Evolutionary conservation across 2,113 vertebrate genomes (phyloP), one percentile per base, ranked within the genome.

Genomic region (Cyprinodon tularosa): DNA sequence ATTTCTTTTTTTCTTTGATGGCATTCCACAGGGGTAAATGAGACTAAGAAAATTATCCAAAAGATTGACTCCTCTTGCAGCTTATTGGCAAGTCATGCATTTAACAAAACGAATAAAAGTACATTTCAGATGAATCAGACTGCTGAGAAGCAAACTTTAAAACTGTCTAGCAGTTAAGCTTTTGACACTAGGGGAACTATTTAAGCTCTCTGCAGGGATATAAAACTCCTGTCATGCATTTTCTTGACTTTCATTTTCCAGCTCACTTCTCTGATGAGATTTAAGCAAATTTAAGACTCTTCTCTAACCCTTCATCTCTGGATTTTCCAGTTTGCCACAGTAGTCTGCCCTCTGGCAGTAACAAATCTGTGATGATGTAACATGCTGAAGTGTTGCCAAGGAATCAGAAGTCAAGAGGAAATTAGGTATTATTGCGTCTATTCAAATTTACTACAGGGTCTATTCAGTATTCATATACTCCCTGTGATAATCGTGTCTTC

Each of bases 331-430:
- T 67, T 81, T 78, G 86, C 39, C 29, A 29, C 29, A 29, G 29
- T 61, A 81, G 44, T 86, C 73, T 78, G 68, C 73, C 80, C 88
- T 81, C 80, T 91, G 82, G 87, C 80, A 75, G 72, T 75, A 85
- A 84, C 78, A 87, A 77, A 86, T 22, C n/a, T n/a, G 45, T 2
- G 76, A 83, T 93, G 92, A 93, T 89, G 91, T 88, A 93, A 93
- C 81, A 57, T 76, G 74, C 59, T 84, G 91, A 92, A 89, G 90
- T 73, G 68, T 73, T 83, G 85, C 85, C 86, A 83, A 71, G 78
- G 50, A 84, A 80, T 70, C 39, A 53, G 68, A 69, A 78, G 79
- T 83, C 72, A 81, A 73, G 62, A 82, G 86, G 81, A 86, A 89
- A 80, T 80, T 0, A 69, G 76, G 75, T 77, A 69, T 80, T 68